Percentiles rank a stretch among this genome's conserved stretches.
Conservation (phyloP, 2,888 invertebrate genomes). For the Lysandra coridon region DNA sequence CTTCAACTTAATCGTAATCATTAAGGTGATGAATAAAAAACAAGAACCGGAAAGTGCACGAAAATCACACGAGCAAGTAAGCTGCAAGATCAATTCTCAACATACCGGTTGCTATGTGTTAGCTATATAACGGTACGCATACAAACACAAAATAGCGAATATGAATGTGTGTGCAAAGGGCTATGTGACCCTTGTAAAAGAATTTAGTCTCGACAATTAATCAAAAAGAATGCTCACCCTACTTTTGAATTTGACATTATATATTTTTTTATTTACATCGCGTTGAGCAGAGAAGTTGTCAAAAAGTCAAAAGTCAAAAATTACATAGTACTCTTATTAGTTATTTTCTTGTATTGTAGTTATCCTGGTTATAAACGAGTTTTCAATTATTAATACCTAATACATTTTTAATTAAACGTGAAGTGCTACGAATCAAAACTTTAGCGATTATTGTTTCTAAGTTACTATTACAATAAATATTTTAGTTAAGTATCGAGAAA, state of each 20-base stretch:
- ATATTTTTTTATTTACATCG: slow-evolving; percentile 3
- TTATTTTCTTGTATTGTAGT: background rate
- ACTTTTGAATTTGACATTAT: slow-evolving; percentile 2
- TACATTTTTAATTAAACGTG: background rate
- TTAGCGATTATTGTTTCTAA: background rate
- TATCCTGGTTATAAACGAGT: background rate
- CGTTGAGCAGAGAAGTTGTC: background rate
- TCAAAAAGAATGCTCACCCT: slow-evolving; percentile 9
- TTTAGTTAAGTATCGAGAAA: background rate
- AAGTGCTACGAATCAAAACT: background rate
- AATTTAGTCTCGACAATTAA: slow-evolving; percentile 1
- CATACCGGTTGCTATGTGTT: slow-evolving; percentile 57
- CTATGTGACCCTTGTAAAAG: slow-evolving; percentile 28
- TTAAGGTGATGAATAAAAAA: slow-evolving; percentile 39
- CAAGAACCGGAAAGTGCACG: slow-evolving; percentile 57
- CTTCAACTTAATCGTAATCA: background rate
- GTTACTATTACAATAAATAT: background rate
- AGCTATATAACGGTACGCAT: slow-evolving; percentile 64
- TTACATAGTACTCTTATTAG: too few relatives aligned
- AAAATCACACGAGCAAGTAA: slow-evolving; percentile 60
- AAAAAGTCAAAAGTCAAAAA: background rate
- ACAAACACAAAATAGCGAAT: slow-evolving; percentile 56
- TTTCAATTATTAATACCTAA: background rate
- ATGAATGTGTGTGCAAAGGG: slow-evolving; percentile 62
- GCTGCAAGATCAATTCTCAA: slow-evolving; percentile 51